Conservation (phyloP, 1,140 invertebrate genomes). For the Helicoverpa armigera region DNA sequence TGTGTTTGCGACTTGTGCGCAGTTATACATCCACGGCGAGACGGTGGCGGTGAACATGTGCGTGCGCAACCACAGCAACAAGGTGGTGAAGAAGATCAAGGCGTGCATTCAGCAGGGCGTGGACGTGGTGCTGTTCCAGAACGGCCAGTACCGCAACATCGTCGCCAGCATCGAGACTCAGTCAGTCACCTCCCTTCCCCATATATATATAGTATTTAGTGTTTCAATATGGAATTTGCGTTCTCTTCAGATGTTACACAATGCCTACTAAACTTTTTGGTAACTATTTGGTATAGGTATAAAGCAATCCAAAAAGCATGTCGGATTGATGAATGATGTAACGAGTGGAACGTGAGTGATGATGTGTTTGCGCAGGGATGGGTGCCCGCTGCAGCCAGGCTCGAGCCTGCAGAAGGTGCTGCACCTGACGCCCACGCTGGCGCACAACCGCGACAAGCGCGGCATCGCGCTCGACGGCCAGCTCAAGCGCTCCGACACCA, state of each 20-base stretch:
- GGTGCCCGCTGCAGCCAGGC: constrained; percentile 98
- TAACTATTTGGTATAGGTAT: neutral
- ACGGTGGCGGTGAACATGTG: constrained; percentile 97
- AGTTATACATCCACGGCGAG: constrained; percentile 99
- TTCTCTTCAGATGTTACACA: neutral
- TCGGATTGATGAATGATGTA: neutral
- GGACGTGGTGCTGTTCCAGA: constrained; percentile 99
- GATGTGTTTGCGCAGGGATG: constrained; percentile 89
- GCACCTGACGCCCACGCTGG: constrained; percentile 93
- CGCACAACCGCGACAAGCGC: constrained; percentile 94
- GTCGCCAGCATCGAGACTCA: constrained; percentile 97
- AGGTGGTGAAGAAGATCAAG: constrained; percentile 99
- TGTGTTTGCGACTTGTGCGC: constrained; percentile 41
- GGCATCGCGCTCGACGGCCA: constrained; percentile 98
- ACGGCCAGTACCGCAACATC: constrained; percentile 98
- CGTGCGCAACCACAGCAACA: constrained; percentile 99
- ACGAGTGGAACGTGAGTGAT: too few species aligned
- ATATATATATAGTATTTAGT: too few species aligned
- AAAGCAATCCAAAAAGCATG: too few species aligned
- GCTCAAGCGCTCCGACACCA: constrained; percentile 95
- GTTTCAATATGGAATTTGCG: too few species aligned
- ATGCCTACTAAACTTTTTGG: neutral
- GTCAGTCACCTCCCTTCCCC: constrained; percentile 79
- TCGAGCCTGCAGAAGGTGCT: constrained; percentile 97
- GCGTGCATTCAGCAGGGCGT: constrained; percentile 97